These are phyloP conservation scores for Heliocidaris tuberculata DNA, from an alignment of 35 echinoderm and acorn worm genomes.

Conservation along the genomic window DNA sequence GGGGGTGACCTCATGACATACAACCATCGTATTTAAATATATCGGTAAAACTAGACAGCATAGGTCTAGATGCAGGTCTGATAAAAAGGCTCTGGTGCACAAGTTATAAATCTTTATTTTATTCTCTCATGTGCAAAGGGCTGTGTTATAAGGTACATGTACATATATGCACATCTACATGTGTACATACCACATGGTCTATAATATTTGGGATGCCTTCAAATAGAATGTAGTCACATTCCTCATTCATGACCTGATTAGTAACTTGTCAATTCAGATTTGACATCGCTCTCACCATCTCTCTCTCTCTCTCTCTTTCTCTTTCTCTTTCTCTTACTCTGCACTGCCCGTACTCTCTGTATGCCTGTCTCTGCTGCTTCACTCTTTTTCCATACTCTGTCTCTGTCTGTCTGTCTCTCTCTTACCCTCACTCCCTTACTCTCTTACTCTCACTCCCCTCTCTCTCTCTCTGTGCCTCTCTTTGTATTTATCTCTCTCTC, in stretches of 20 bases:
- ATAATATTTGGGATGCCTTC: no score
- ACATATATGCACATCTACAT: no score
- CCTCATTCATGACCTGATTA: no score
- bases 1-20: no score
- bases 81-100: no score
- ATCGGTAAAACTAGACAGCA: no score
- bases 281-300: not conserved
- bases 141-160: not conserved
- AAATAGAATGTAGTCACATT: no score
- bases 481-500: not conserved
- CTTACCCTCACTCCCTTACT: not conserved
- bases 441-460: not conserved
- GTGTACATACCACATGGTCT: no score
- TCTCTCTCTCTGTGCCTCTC: not conserved
- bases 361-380: not conserved
- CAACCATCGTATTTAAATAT: no score
- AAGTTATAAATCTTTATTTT: not conserved
- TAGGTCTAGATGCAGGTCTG: no score
- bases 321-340: no score
- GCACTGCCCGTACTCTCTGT: not conserved
- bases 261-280: not conserved
- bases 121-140: not conserved
- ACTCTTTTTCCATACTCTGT: not conserved
- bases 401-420: not conserved
- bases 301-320: not conserved